Conservation (phyloP, 2,113 vertebrate genomes). For the Aix galericulata region DNA sequence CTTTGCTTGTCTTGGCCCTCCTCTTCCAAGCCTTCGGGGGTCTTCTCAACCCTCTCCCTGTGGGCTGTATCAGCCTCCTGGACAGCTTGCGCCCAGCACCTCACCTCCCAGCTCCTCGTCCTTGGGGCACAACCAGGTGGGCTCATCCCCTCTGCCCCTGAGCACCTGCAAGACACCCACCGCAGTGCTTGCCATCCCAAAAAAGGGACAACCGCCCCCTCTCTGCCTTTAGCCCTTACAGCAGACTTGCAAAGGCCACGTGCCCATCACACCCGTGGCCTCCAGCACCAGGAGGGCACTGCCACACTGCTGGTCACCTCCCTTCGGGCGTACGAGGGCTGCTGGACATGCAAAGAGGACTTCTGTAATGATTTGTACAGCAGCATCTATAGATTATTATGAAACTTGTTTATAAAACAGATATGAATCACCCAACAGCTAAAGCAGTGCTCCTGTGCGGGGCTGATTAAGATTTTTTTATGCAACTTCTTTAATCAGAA, state of each 20-base stretch:
- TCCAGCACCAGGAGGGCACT: neutral
- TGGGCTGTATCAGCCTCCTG: too few relatives aligned
- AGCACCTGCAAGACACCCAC: neutral
- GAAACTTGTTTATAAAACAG: neutral
- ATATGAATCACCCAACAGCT: slow-evolving; percentile 17
- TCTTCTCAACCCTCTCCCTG: neutral
- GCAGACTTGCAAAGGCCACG: fast-evolving
- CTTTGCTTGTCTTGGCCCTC: neutral
- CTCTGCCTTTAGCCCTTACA: fast-evolving
- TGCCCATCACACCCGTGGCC: fast-evolving
- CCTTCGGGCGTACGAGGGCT: fast-evolving
- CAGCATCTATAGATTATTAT: neutral
- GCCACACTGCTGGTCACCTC: neutral
- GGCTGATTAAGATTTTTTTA: slow-evolving; percentile 43
- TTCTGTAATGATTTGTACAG: neutral
- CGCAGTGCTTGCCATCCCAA: neutral
- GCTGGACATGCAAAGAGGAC: neutral
- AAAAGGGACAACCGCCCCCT: fast-evolving
- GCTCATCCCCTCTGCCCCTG: neutral
- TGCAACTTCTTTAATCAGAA: slow-evolving; percentile 60
- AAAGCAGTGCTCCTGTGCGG: slow-evolving; percentile 4
- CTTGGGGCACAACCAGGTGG: too few relatives aligned
- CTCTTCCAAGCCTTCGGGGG: neutral
- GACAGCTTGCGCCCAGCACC: too few relatives aligned
- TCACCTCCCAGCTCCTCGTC: too few relatives aligned